Evolutionary conservation across 2,113 vertebrate species (phyloP).

Genomic region (Eidolon helvum): DNA sequence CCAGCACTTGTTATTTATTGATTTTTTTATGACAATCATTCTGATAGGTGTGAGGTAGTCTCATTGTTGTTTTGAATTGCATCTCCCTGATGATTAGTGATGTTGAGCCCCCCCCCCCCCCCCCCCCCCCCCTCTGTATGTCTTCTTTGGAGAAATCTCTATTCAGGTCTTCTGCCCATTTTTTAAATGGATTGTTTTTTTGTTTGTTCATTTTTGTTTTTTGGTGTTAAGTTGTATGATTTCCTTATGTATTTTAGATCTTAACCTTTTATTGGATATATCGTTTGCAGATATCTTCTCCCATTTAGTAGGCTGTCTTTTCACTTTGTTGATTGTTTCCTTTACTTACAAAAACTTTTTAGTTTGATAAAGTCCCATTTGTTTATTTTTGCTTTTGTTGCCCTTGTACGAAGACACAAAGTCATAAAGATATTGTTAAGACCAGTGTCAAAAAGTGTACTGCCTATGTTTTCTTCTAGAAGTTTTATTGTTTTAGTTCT

Average conservation of each 20-base stretch:
- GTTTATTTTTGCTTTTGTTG: not conserved
- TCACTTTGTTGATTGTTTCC: not conserved
- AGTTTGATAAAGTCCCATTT: not conserved
- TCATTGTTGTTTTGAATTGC: too few species aligned
- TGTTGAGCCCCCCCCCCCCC: too few species aligned
- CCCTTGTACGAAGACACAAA: not conserved
- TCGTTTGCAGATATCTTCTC: not conserved
- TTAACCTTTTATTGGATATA: too few species aligned
- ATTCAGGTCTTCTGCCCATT: not conserved
- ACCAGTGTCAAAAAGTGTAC: not conserved
- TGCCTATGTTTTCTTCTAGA: not conserved
- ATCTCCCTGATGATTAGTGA: not conserved
- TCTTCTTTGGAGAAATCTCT: not conserved
- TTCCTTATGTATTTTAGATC: not conserved
- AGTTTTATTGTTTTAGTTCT: not conserved
- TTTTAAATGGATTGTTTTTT: not conserved
- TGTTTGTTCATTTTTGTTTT: too few species aligned
- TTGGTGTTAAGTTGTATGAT: not conserved
- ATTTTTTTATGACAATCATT: too few species aligned
- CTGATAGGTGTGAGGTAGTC: too few species aligned
- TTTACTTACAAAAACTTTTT: not conserved
- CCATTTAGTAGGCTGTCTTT: not conserved
- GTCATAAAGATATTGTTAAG: not conserved
- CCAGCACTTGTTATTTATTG: too few species aligned
- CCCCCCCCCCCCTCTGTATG: too few species aligned